Base-by-base conservation (phyloP, 2,888 invertebrate species). In the Galerucella calmariensis region DNA sequence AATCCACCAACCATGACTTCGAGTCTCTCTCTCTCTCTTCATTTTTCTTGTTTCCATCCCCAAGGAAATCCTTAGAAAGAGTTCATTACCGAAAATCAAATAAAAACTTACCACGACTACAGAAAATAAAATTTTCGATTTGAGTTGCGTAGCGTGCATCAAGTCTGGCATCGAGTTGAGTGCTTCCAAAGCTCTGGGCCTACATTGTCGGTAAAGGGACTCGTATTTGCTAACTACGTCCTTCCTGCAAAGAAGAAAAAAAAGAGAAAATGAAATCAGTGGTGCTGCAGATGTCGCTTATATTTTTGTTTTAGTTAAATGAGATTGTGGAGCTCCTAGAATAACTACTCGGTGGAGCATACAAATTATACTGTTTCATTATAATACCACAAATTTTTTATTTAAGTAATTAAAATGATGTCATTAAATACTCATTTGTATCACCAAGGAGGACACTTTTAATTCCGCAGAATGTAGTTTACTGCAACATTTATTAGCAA, bases 91-190 rank as follows among this genome's bases (percentile, higher is more conserved):
- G 65, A 71, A 67, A 51, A 70, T 20, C 56, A 27, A 71, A 71
- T 65, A 65, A 71, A 65, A 68, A 91, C 95, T 93, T 88, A 98
- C 98, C 89, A 98, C 98, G 81, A 97, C 94, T 74, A 97, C 95
- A 75, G 97, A 98, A 89, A 98, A 98, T 79, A 98, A 91, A 80
- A 98, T 95, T 90, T 98, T 98, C 83, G 94, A 93, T 89, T 98
- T 98, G 79, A 98, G 91, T 84, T 96, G 96, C 75, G 95, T 94
- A 14, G 95, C 94, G 79, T 95, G 94, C 72, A 92, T 90, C 73
- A 98, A 90, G 78, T 95, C 94, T 11, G 93, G 92, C 75, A 98
- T 89, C 46, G 92, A 91, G 81, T 96, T 94, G 75, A 98, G 89
- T 11, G 97, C 95, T 81, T 97, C 96, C 82, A 97, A 88, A 0